Evolutionary conservation across 2,888 invertebrate species (phyloP).

Genomic region (Chrysolina haemoptera): DNA sequence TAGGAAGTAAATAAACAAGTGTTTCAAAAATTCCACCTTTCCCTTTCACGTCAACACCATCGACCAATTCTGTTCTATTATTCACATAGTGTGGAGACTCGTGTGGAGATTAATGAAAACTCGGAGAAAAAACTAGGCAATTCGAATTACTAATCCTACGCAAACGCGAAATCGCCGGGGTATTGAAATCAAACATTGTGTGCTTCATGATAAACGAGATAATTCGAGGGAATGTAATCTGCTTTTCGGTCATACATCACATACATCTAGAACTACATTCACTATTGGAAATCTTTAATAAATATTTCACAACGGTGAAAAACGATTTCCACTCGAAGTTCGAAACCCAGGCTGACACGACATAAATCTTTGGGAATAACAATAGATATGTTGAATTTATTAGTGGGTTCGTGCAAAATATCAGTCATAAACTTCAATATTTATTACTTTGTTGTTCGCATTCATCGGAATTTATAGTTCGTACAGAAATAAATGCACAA

Average conservation of each 20-base stretch:
- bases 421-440: constrained; percentile 50
- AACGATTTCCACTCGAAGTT: constrained; percentile 35
- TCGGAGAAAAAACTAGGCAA: too few species aligned
- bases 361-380: constrained; percentile 45
- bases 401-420: constrained; percentile 44
- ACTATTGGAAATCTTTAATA: constrained; percentile 2
- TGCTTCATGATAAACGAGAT: too few species aligned
- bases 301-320: constrained; percentile 25
- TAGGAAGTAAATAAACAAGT: too few species aligned
- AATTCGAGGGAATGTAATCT: not conserved
- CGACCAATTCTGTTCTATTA: too few species aligned
- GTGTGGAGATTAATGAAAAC: too few species aligned
- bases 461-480: constrained; percentile 27
- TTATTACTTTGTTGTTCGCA: constrained; percentile 44
- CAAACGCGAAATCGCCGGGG: too few species aligned
- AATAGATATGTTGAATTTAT: constrained; percentile 49
- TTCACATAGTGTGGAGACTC: too few species aligned
- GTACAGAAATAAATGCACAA: not conserved
- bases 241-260: not conserved
- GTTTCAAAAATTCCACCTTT: too few species aligned
- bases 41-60: too few species aligned
- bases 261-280: not conserved
- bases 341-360: constrained; percentile 38
- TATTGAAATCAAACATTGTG: too few species aligned
- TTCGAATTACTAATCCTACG: too few species aligned